Base-by-base conservation (phyloP, 2,888 invertebrate species). In the Marasmarcha lunaedactyla region DNA sequence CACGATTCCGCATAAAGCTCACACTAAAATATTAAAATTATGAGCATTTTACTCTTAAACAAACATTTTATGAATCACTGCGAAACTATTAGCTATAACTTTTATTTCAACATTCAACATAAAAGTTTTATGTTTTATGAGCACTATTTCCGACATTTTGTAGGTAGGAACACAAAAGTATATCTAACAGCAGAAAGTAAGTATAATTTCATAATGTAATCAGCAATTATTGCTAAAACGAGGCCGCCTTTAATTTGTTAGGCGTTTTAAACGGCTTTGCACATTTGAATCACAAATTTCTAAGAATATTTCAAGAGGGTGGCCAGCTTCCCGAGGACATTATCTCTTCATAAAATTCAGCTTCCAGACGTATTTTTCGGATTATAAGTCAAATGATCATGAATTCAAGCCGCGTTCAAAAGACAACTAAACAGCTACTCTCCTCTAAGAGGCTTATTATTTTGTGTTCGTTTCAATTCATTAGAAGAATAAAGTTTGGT, bases 201-300 rank as follows among this genome's bases (percentile, higher is more conserved):
- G 61, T 70, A 68, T 69, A 71, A 76, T 71, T 69, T 68, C 63
- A 72, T 78, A 74, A 76, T 72, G 65, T 74, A 78, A 77, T 79
- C 79, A 79, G 81, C 76, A 79, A 83, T 81, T 78, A 73, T 73
- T 68, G 70, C 73, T 71, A 71, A 76, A 78, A 77, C 81, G 77
- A 79, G 78, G 71, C 74, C 65, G 76, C 71, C 73, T 78, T 77
- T 79, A 81, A 83, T 83, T 83, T 81, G 81, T 81, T 76, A 81
- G 81, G 77, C 79, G 78, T 81, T 78, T 77, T 73, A 81, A 79
- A 81, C 79, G 81, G 79, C 81, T 81, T 79, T 74, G 61, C 76
- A 72, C 70, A 83, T 83, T 83, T 83, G 81, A 83, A 81, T 81
- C 79, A 70, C 81, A 83, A 83, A 83, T 83, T 81, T 76, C 78